Base-by-base conservation (phyloP, 2,113 vertebrate genomes). In the Datnioides undecimradiatus region DNA sequence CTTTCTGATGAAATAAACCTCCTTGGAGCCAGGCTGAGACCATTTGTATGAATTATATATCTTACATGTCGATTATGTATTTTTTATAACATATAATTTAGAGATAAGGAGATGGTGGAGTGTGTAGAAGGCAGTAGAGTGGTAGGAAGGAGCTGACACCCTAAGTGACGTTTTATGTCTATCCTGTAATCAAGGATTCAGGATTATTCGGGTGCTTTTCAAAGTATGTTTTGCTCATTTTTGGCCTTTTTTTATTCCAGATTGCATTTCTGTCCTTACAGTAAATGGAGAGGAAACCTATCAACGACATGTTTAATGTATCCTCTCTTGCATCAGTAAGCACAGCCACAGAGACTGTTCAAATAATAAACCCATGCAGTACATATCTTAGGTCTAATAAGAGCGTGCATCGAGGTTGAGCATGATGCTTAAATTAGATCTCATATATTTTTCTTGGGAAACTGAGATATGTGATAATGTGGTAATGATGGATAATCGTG, bases 131-230 rank as follows among this genome's bases (percentile, higher is more conserved):
- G 73, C 59, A 64, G 45, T 17, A 14, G 48, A 76, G 73, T 69
- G 62, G 23, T 12, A 43, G 34, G 48, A 80, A 69, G 45, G 40
- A 78, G 57, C 38, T 52, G 80, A 79, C 58, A 83, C 55, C 70
- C 82, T 84, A 89, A 89, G 89, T 90, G 70, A 87, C 27, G 46
- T 88, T 88, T 79, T 72, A 45, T 90, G 87, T 90, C 31, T 51
- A 13, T 5, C 29, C 23, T 71, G 46, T 60, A 72, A 86, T 83
- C 38, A 83, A 57, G 31, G 5, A 73, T 87, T 72, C 51, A 46
- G 48, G 27, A 63, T 73, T 78, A 65, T 62, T 80, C 36, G 1
- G 1, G 5, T 5, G 21, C 52, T 19, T 69, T 63, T 57, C 51
- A 52, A 23, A 65, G 21, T 67, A 11, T 41, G 6, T 65, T 76